These are phyloP conservation scores for Salmo trutta DNA, from an alignment of 2,797 vertebrate species.

Conservation along the genomic window DNA sequence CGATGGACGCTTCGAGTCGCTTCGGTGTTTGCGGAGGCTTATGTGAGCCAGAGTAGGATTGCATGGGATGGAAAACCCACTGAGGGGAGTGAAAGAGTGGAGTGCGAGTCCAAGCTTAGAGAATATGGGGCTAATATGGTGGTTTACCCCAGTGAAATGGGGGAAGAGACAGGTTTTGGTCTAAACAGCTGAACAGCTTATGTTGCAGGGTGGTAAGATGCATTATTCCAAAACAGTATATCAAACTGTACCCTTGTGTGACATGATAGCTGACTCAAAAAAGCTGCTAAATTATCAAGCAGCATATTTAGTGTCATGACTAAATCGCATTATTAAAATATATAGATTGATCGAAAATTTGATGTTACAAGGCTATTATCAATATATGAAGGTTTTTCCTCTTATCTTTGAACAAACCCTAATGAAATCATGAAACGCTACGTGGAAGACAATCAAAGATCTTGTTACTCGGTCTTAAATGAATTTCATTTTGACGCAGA, in stretches of 20 bases:
- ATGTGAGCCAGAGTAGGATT: not conserved
- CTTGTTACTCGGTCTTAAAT: slow-evolving; percentile 62
- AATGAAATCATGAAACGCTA: not conserved
- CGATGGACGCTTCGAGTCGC: not conserved
- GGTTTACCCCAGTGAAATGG: not conserved
- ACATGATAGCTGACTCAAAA: not conserved
- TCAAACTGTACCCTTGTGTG: not conserved
- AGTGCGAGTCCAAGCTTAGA: not conserved
- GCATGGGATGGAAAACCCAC: not conserved
- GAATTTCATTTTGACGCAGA: slow-evolving; percentile 37
- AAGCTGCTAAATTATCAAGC: not conserved
- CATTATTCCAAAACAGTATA: not conserved
- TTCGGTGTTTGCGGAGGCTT: slow-evolving; percentile 1
- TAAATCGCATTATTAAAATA: not conserved
- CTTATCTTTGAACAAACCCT: not conserved
- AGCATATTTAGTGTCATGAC: not conserved
- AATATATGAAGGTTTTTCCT: not conserved
- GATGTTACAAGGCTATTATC: not conserved
- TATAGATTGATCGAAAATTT: not conserved
- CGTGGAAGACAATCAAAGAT: not conserved
- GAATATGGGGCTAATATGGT: not conserved
- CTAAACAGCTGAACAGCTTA: not conserved
- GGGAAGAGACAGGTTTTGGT: not conserved
- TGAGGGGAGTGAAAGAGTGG: not conserved
- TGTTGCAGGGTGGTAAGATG: not conserved